These are phyloP conservation scores for Zosterops lateralis DNA, from an alignment of 2,113 vertebrate genomes.

Conservation along the genomic window DNA sequence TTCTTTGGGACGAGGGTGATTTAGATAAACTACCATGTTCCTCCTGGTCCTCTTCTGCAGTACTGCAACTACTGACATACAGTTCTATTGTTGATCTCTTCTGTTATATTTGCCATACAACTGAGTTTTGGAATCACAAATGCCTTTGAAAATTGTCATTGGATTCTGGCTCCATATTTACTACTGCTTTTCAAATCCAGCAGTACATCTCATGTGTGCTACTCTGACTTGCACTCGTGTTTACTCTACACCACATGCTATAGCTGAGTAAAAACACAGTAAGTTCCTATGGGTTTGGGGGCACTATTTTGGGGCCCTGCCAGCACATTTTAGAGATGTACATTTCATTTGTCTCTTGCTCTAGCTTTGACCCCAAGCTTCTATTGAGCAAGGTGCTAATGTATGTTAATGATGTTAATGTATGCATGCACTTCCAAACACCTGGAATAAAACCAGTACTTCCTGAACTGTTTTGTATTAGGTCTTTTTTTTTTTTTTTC, in stretches of 20 bases:
- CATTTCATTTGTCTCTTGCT: background rate
- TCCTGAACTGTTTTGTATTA: background rate
- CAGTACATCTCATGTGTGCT: background rate
- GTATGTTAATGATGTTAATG: background rate
- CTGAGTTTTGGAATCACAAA: background rate
- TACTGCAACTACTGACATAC: background rate
- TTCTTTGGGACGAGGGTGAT: background rate
- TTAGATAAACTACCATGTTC: background rate
- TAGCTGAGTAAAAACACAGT: background rate
- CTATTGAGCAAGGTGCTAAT: background rate
- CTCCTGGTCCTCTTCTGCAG: background rate
- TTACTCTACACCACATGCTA: background rate
- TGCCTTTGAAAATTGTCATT: background rate
- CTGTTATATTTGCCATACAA: background rate
- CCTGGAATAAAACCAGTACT: background rate
- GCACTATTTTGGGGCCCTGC: background rate
- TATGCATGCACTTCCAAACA: background rate
- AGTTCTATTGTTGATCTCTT: background rate
- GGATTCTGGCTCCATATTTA: background rate
- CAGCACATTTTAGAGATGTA: background rate
- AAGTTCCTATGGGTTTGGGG: background rate
- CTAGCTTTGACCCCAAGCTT: background rate
- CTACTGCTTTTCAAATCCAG: background rate
- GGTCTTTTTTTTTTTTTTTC: fast-evolving
- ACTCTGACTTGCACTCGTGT: background rate